Evolutionary conservation across 2,888 invertebrate genomes (phyloP), one percentile per base, ranked within the genome.

Genomic region (Kuschelorhynchus macadamiae): DNA sequence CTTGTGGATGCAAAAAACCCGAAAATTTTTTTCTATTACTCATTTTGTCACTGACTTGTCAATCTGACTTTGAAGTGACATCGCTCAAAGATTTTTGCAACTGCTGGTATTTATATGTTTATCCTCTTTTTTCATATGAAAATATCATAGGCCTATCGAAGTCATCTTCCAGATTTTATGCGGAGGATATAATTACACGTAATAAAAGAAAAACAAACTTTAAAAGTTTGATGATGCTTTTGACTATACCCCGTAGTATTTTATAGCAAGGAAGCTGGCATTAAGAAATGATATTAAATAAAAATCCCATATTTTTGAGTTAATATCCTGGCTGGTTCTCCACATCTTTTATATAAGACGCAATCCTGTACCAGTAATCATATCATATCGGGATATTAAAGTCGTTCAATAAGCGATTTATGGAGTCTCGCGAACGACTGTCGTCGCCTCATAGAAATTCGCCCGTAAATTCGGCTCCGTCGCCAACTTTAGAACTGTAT

Each of bases 361-460:
- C 69, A 72, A 72, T 72, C 68, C 75, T 71, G 65, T 67, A 74
- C 74, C 73, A 76, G 77, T 80, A 78, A 80, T 80, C 79, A 78
- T 79, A 80, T 79, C 79, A 78, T 77, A 80, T 79, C 78, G 75
- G 77, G 75, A 79, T 79, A 80, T 80, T 80, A 80, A 78, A 80
- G 77, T 78, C 79, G 77, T 75, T 78, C 77, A 75, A 76, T 78
- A 73, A 71, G 74, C 80, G 80, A 81, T 81, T 81, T 81, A 81
- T 78, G 76, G 72, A 77, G 74, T 78, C 56, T 63, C 68, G 71
- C 66, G 67, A 70, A 69, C 72, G 77, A 75, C 77, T 77, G 79
- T 79, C 76, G 76, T 75, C 79, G 79, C 78, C 72, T 77, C 77
- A 79, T 78, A 77, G 77, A 80, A 81, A 79, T 80, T 78, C 78